phyloP scores from a whole-genome alignment of 2,888 invertebrate genomes.

The Cheilosia vernalis region DNA sequence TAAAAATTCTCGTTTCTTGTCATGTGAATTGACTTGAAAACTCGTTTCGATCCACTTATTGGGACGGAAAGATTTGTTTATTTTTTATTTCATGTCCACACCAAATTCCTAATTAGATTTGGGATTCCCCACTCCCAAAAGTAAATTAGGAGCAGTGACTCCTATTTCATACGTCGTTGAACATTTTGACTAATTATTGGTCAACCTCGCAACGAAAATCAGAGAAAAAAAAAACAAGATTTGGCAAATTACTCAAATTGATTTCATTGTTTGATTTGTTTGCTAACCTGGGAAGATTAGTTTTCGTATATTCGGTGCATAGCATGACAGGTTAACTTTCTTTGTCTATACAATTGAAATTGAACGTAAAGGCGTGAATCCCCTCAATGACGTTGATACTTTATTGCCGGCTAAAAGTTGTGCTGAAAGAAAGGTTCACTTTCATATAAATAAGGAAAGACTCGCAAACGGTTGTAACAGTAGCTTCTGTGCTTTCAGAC shows the following conservation, averaged over 20 bases:
- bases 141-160: background rate
- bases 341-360: too few relatives aligned
- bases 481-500: background rate
- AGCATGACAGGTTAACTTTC: background rate
- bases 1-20: too few relatives aligned
- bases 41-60: too few relatives aligned
- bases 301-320: background rate
- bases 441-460: background rate
- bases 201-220: background rate
- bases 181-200: conserved; percentile 18
- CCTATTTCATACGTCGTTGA: background rate
- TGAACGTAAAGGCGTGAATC: background rate
- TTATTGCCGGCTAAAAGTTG: background rate
- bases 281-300: background rate
- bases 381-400: background rate
- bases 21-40: too few relatives aligned
- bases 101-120: too few relatives aligned
- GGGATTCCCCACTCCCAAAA: background rate
- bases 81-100: too few relatives aligned
- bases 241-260: background rate
- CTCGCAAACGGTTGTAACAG: background rate
- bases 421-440: background rate
- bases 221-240: background rate
- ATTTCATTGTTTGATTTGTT: background rate
- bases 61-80: too few relatives aligned